Conservation (phyloP, 2,797 vertebrate species). For the Tokudaia muenninki region DNA sequence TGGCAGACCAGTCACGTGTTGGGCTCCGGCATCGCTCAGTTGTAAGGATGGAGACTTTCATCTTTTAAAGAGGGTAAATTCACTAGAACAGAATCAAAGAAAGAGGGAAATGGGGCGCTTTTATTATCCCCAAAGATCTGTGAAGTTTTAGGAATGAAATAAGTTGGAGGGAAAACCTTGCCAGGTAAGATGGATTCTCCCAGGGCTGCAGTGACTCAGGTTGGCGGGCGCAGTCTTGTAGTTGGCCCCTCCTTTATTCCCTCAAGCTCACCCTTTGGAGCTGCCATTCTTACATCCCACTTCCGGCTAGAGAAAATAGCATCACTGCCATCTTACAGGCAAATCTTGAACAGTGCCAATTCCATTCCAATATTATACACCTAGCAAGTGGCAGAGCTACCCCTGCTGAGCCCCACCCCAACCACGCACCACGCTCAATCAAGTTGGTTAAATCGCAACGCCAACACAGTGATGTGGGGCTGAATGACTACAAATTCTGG, state of each 20-base stretch:
- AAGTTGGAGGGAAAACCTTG: too few relatives aligned
- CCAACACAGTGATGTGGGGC: accelerated
- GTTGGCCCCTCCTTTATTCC: neutral
- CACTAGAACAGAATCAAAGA: neutral
- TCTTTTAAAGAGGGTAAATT: neutral
- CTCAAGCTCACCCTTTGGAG: accelerated
- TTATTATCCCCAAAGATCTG: neutral
- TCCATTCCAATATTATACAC: neutral
- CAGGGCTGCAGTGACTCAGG: accelerated
- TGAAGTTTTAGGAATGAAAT: neutral
- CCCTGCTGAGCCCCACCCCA: neutral
- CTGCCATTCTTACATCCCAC: too few relatives aligned
- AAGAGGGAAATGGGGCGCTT: neutral
- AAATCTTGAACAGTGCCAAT: too few relatives aligned
- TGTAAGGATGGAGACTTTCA: neutral
- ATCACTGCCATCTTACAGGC: neutral
- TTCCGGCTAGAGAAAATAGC: accelerated
- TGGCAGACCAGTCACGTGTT: neutral
- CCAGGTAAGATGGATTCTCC: neutral
- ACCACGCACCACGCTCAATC: accelerated
- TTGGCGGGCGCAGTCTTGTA: accelerated
- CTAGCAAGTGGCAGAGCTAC: neutral
- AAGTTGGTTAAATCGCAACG: accelerated
- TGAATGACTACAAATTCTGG: neutral
- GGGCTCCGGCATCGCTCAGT: neutral